Conservation (phyloP, 2,797 vertebrate species). For the Sternarchorhynchus goeldii region DNA sequence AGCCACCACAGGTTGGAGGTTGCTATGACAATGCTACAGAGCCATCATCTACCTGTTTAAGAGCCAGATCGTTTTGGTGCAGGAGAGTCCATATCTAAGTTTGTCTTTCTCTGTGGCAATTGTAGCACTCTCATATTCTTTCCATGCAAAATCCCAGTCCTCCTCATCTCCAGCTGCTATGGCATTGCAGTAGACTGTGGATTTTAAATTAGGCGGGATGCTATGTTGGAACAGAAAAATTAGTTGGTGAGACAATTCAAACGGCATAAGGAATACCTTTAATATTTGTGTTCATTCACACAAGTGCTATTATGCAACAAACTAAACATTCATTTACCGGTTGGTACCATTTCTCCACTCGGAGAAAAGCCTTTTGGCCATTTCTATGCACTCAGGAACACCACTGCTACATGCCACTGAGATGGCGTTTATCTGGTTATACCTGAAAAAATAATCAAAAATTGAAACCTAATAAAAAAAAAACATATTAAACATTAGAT, state of each 20-base stretch:
- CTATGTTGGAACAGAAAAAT: constrained; percentile 56
- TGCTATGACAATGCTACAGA: neutral
- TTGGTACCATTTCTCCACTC: constrained; percentile 59
- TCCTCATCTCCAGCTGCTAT: constrained; percentile 74
- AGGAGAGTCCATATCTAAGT: constrained; percentile 80
- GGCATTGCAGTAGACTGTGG: constrained; percentile 84
- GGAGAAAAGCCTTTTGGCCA: constrained; percentile 61
- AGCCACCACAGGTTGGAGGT: neutral
- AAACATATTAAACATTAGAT: neutral
- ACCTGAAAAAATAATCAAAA: constrained; percentile 58
- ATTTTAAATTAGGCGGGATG: constrained; percentile 84
- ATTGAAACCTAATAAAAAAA: constrained; percentile 9
- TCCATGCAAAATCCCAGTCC: constrained; percentile 89
- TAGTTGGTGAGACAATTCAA: neutral
- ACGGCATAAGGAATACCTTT: neutral
- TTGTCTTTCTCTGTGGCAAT: constrained; percentile 79
- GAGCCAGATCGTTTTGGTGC: constrained; percentile 84
- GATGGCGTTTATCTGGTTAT: constrained; percentile 68
- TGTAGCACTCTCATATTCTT: constrained; percentile 57
- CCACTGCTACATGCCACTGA: constrained; percentile 68
- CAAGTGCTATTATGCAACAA: too few relatives aligned
- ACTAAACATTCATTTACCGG: constrained; percentile 5
- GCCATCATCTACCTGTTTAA: constrained; percentile 79
- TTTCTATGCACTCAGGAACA: constrained; percentile 62
- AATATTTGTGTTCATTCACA: neutral